A percentile compares a stretch with the other conserved stretches of the same genome.
Conservation (phyloP, 2,888 invertebrate species). For the Chrysina gloriosa region DNA sequence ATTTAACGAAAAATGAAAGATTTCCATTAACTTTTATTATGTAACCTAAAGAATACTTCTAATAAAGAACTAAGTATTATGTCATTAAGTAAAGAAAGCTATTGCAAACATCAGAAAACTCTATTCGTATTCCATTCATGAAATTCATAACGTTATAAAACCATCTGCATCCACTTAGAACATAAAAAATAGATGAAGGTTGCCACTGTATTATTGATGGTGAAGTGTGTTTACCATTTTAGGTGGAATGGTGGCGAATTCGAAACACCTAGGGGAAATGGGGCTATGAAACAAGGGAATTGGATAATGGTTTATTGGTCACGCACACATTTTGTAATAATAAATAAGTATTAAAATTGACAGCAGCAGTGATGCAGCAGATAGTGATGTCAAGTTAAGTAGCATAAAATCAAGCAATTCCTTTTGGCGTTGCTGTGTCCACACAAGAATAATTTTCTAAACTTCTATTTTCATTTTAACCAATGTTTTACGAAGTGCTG, state of each 20-base stretch:
- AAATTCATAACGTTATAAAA: conserved; percentile 25
- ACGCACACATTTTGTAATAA: not conserved
- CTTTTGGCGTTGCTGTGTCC: not conserved
- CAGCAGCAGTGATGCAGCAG: no score
- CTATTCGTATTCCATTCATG: not conserved
- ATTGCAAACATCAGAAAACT: not conserved
- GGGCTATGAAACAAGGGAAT: conserved; percentile 34
- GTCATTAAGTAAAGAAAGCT: not conserved
- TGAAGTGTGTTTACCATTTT: conserved; percentile 54
- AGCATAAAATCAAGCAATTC: no score
- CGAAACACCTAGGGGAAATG: conserved; percentile 45
- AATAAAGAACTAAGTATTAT: no score
- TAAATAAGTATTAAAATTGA: not conserved
- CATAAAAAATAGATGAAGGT: conserved; percentile 30
- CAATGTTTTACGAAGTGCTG: no score
- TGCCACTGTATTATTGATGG: conserved; percentile 47
- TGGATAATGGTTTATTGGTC: conserved; percentile 31
- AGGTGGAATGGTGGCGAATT: conserved; percentile 53
- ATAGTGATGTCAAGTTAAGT: no score
- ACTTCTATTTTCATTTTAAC: no score
- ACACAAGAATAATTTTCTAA: not conserved
- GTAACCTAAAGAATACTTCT: no score
- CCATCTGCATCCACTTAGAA: conserved; percentile 31
- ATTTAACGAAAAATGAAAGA: no score
- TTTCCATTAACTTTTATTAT: no score